These are phyloP conservation scores for Bradynema listronoti DNA, from an alignment of 1,140 invertebrate species.

Conservation along the genomic window DNA sequence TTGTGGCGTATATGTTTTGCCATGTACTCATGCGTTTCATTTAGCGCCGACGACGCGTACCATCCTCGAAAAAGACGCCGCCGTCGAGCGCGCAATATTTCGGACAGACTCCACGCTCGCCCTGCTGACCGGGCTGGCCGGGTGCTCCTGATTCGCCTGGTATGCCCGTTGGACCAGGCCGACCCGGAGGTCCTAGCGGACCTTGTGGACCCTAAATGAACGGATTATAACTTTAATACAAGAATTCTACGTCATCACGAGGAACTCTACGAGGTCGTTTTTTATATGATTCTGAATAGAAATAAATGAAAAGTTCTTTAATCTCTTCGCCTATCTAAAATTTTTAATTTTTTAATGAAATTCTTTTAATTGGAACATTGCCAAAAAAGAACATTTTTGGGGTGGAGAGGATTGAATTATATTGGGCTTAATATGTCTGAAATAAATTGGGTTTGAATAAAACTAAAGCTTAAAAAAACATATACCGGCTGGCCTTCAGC, in stretches of 20 bases:
- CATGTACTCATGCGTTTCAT: too few species aligned
- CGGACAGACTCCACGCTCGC: slow-evolving; percentile 31
- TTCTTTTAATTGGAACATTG: slow-evolving; percentile 6
- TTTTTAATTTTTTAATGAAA: not conserved
- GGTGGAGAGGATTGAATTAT: slow-evolving; percentile 21
- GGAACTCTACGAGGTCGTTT: slow-evolving; percentile 3
- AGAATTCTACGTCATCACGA: not conserved
- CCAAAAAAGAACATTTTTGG: slow-evolving; percentile 12
- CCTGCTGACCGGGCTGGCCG: slow-evolving; percentile 32
- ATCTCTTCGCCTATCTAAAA: slow-evolving; percentile 22
- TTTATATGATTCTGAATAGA: slow-evolving; percentile 13
- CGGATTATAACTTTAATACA: not conserved
- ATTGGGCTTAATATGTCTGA: slow-evolving; percentile 12
- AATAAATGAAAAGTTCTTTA: slow-evolving; percentile 17
- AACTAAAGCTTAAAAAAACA: not conserved
- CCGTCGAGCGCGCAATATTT: slow-evolving; percentile 38
- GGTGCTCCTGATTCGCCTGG: slow-evolving; percentile 41
- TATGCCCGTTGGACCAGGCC: slow-evolving; percentile 21
- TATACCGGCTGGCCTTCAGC: slow-evolving; percentile 38
- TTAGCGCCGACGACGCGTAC: slow-evolving; percentile 28
- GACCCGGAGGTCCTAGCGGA: slow-evolving; percentile 31
- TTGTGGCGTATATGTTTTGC: too few species aligned
- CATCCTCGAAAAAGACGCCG: slow-evolving; percentile 34
- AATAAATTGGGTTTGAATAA: slow-evolving; percentile 2
- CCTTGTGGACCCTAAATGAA: slow-evolving; percentile 22